Conservation (phyloP, 2,888 invertebrate species). For the Acronicta alni region DNA sequence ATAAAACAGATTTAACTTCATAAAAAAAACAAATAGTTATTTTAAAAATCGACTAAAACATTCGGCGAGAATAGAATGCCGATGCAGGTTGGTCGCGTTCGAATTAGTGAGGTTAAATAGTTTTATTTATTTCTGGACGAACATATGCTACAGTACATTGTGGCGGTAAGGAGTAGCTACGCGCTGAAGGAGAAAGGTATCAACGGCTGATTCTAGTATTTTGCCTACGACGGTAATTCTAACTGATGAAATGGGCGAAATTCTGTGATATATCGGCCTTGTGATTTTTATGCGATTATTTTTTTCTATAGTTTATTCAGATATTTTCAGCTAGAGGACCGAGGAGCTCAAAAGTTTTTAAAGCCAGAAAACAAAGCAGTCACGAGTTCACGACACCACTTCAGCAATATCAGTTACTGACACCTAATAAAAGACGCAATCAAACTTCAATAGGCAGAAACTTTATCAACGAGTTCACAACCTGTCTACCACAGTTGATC, state of each 20-base stretch:
- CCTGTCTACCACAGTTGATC: conserved; percentile 26
- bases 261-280: background rate
- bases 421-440: background rate
- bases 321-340: too few species aligned
- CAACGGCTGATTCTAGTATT: conserved; percentile 8
- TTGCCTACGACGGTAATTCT: conserved; percentile 35
- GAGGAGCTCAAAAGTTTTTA: too few species aligned
- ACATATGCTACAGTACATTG: conserved; percentile 64
- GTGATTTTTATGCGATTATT: too few species aligned
- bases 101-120: conserved; percentile 53
- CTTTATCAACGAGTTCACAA: background rate
- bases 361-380: too few species aligned
- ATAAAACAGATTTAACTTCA: conserved; percentile 35
- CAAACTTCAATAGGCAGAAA: conserved; percentile 1
- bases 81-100: conserved; percentile 37
- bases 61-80: conserved; percentile 31
- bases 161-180: conserved; percentile 8
- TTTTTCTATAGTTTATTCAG: too few species aligned
- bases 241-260: conserved; percentile 3
- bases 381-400: too few species aligned
- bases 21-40: conserved; percentile 25
- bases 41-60: conserved; percentile 23
- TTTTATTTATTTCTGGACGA: conserved; percentile 60
- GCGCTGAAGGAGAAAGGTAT: conserved; percentile 5
- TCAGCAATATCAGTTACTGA: background rate